A percentile compares a stretch with the other conserved stretches of the same genome.
Conservation (phyloP, 2,113 vertebrate genomes). For the Falco punctatus region DNA sequence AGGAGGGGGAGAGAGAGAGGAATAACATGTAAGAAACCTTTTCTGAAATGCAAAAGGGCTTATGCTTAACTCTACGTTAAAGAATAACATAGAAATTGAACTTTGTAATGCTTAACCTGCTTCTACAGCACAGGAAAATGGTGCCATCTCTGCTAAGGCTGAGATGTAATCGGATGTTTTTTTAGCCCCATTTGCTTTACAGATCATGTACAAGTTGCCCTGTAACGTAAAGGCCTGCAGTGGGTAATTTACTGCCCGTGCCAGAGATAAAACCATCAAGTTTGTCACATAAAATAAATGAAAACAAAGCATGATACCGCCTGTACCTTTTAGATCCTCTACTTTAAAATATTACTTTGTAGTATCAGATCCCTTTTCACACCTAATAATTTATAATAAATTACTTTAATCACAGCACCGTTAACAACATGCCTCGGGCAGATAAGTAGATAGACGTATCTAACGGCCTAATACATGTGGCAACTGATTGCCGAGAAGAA, state of each 20-base stretch:
- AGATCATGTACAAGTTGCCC: neutral
- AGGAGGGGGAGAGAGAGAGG: neutral
- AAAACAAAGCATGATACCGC: conserved; percentile 12
- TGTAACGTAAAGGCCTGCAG: neutral
- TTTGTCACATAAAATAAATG: neutral
- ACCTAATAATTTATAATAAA: conserved; percentile 48
- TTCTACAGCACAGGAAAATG: neutral
- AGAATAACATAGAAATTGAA: neutral
- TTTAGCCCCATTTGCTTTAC: neutral
- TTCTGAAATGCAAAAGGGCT: neutral
- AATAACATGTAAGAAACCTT: neutral
- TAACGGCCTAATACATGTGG: conserved; percentile 15
- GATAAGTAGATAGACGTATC: neutral
- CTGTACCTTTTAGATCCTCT: conserved; percentile 5
- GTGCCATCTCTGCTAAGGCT: neutral
- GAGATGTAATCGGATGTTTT: neutral
- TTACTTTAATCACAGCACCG: conserved; percentile 43
- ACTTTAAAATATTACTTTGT: neutral
- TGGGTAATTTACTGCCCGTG: neutral
- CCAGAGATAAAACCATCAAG: neutral
- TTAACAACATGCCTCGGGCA: conserved; percentile 28
- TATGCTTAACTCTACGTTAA: neutral
- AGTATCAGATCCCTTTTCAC: conserved; percentile 39
- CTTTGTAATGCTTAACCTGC: neutral
- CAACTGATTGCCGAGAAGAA: conserved; percentile 21